Evolutionary conservation across 2,888 invertebrate genomes (phyloP), one percentile per base, ranked within the genome.

Genomic region (Xestia ashworthii): DNA sequence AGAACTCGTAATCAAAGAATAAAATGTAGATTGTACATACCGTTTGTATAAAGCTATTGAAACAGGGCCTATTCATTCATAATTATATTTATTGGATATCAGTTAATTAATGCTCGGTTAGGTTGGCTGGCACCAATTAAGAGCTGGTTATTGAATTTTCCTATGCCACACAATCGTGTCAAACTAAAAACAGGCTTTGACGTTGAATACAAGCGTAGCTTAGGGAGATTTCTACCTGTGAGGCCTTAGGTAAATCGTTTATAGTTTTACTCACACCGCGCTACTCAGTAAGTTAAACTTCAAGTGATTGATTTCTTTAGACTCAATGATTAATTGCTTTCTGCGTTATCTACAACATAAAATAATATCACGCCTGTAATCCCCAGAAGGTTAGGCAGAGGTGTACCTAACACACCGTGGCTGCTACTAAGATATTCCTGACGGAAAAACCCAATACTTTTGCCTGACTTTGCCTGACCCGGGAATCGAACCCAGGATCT

Each of bases 71-170:
- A 53, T 72, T 72, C 53, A 66, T 48, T 64, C 25, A 72, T 69
- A 71, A 71, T 81, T 48, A 68, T 81, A 76, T 76, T 84, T 70
- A 81, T 80, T 80, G 73, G 71, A 71, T 75, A 81, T 77, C 73
- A 55, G 67, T 77, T 79, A 72, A 76, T 81, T 79, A 76, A 74
- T 41, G 62, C 64, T 65, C 71, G 12, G 66, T 62, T 53, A 53
- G 62, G 38, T 77, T 74, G 55, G 72, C 69, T 58, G 78, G 74
- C 60, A 80, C 55, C 60, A 77, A 81, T 81, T 64, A 81, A 53
- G 50, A 71, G 25, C 60, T 74, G 67, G 55, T 77, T 81, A 72
- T 77, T 58, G 69, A 66, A 81, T 83, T 81, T 73, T 65, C 85
- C 38, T 71, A 48, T 71, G 44, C 46, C 44, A 71, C 69, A 53